Percentiles rank a stretch among this genome's conserved stretches.
Conservation (phyloP, 1,140 invertebrate genomes). For the Pollicipes pollicipes region DNA sequence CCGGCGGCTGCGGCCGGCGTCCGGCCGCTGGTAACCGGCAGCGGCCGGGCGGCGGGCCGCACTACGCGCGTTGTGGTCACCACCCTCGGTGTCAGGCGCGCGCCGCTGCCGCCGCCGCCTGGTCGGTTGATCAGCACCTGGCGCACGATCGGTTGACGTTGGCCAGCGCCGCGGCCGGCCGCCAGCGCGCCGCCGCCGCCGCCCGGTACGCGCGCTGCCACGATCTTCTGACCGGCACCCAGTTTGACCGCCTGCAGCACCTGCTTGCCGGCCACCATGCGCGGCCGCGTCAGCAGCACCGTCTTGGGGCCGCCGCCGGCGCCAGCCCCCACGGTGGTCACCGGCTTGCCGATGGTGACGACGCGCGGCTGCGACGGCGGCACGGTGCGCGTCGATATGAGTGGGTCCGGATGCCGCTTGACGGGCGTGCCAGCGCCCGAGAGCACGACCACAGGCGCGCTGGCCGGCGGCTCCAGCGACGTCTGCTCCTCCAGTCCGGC, state of each 20-base stretch:
- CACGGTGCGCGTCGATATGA: background rate
- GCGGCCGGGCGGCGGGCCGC: no score
- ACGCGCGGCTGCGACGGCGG: background rate
- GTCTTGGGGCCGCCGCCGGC: background rate
- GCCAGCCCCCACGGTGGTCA: background rate
- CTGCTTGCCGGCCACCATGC: background rate
- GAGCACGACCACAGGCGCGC: background rate
- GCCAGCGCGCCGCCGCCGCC: background rate
- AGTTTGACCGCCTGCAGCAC: constrained; percentile 1
- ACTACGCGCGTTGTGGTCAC: background rate
- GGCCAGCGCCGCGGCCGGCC: no score
- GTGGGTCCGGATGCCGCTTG: background rate
- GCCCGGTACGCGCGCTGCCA: background rate
- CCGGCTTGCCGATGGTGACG: constrained; percentile 5
- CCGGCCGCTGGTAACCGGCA: background rate
- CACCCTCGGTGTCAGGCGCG: background rate
- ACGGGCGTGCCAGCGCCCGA: background rate
- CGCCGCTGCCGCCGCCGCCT: no score
- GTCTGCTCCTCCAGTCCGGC: background rate
- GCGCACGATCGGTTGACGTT: background rate
- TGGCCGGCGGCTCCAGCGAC: background rate
- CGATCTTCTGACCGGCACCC: background rate
- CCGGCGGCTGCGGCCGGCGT: background rate
- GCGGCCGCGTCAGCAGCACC: background rate
- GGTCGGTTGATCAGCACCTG: background rate